Evolutionary conservation across 2,797 vertebrate species (phyloP), one percentile per base, ranked within the genome.

Genomic region (Bovichtus variegatus): DNA sequence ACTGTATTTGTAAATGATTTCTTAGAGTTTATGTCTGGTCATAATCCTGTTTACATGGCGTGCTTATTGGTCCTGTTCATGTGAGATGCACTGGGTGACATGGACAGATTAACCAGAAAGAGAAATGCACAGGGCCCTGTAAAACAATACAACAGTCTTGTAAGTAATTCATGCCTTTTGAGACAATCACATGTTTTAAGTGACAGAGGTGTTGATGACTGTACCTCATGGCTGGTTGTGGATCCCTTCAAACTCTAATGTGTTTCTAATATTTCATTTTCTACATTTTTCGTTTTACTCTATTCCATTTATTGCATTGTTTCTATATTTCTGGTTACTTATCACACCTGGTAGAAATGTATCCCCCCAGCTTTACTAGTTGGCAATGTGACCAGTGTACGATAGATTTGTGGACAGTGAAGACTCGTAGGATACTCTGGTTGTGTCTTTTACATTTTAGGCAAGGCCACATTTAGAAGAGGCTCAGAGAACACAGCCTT

Each of bases 41-140:
- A 36, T 63, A 54, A 64, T 82, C 43, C 27, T 78, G 74, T 76
- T 70, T 41, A 55, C 51, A 62, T 34, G 47, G 21, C 43, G 44
- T 63, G 34, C 19, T 63, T 19, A 43, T 36, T 36, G 6, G 6
- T 44, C 27, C 19, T 50, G 15, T 60, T 50, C 25, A 51, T 43
- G 40, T 60, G 19, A 27, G 40, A 78, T 7, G n/a, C 27, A 54
- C 43, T 21, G 16, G 74, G 21, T 19, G 44, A 63, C 9, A 34
- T 57, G 38, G 43, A 31, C 34, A 23, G 12, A 63, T 16, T 40
- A 40, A n/a, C 7, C 27, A n/a, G 3, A 47, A 18, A 36, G 16
- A 51, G 41, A 50, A 55, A 13, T 25, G 15, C 1, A 36, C 46
- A 38, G 4, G 34, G 16, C 4, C 12, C 21, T 50, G n/a, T 12